phyloP scores from a whole-genome alignment of 1,140 invertebrate genomes.

The Cardiocondyla obscurior region DNA sequence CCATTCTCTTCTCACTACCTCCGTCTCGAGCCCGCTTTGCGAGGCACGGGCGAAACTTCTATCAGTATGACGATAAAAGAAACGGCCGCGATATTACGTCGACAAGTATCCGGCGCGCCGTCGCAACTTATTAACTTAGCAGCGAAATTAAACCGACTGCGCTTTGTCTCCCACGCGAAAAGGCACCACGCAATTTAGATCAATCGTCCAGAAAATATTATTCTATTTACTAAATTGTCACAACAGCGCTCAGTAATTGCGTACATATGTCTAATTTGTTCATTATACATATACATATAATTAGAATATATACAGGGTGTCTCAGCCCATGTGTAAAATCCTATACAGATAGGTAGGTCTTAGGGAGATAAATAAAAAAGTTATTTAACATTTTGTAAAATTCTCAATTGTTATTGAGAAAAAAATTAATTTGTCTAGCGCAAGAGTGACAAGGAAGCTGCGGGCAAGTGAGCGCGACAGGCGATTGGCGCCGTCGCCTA shows the following conservation, averaged over 20 bases:
- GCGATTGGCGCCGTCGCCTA: no score
- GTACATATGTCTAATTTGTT: not conserved
- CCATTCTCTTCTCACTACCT: constrained; percentile 2
- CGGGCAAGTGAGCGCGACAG: no score
- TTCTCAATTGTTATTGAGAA: no score
- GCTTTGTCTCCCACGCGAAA: not conserved
- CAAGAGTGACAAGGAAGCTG: no score
- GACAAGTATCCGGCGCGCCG: constrained; percentile 17
- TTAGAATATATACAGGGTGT: no score
- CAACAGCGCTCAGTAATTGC: not conserved
- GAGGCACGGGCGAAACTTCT: constrained; percentile 21
- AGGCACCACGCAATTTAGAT: not conserved
- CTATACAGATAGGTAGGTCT: no score
- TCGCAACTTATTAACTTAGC: constrained; percentile 24
- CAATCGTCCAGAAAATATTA: not conserved
- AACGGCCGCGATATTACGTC: constrained; percentile 5
- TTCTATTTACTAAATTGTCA: not conserved
- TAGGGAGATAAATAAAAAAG: no score
- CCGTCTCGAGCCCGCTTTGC: not conserved
- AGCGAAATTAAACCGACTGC: constrained; percentile 13
- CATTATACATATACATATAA: not conserved
- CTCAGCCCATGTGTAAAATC: no score
- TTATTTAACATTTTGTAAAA: no score
- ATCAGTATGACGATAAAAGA: constrained; percentile 14
- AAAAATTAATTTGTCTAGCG: no score